Conservation (phyloP, 2,113 vertebrate genomes). For the Antennarius striatus region DNA sequence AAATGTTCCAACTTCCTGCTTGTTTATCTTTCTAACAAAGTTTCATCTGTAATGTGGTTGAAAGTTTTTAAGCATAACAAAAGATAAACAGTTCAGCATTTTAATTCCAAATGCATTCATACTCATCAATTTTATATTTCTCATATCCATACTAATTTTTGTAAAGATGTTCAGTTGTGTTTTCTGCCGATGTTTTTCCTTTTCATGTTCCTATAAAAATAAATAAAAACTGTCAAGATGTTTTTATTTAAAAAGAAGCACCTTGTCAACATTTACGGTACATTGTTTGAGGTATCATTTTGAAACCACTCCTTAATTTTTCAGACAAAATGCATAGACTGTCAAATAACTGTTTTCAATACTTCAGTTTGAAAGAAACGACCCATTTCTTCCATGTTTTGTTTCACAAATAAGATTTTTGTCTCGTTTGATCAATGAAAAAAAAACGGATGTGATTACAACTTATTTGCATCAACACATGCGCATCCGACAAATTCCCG, state of each 20-base stretch:
- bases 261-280: slow-evolving; percentile 36
- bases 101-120: slow-evolving; percentile 5
- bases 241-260: slow-evolving; percentile 58
- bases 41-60: not conserved
- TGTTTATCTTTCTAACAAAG: not conserved
- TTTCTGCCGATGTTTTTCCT: not conserved
- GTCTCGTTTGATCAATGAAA: too few species aligned
- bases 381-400: too few species aligned
- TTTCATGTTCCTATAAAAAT: slow-evolving; percentile 25
- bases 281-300: slow-evolving; percentile 16
- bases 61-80: too few species aligned
- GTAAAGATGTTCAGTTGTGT: slow-evolving; percentile 11
- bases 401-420: too few species aligned
- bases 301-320: slow-evolving; percentile 9
- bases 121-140: slow-evolving; percentile 3
- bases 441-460: too few species aligned
- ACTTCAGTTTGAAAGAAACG: too few species aligned
- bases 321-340: slow-evolving; percentile 14
- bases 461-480: too few species aligned
- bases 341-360: not conserved
- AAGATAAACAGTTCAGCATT: too few species aligned
- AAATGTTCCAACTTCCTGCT: slow-evolving; percentile 7
- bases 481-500: too few species aligned
- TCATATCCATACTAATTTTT: too few species aligned
- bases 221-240: slow-evolving; percentile 41